A percentile compares a stretch with the other conserved stretches of the same genome.
Evolutionary conservation across 37 sponge, comb jelly and placozoan genomes (phyloP).

Genomic region (Sycon ciliatum): DNA sequence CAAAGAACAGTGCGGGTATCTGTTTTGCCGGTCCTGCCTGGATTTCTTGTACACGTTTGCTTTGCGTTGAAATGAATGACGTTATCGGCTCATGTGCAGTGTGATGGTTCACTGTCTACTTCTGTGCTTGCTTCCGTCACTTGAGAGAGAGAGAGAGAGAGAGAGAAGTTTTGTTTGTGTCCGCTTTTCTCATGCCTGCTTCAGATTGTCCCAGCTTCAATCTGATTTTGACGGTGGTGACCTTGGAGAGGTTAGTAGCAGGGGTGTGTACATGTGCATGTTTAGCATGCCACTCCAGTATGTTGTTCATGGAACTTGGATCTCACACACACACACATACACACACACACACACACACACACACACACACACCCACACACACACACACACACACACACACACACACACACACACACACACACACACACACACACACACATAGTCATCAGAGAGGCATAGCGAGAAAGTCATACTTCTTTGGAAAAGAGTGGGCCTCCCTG

Average conservation of each 20-base stretch:
- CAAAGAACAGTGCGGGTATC: too few species aligned
- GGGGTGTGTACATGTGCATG: not conserved
- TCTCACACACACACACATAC: conserved; percentile 5
- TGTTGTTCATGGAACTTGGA: not conserved
- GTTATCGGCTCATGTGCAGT: too few species aligned
- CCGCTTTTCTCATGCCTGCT: too few species aligned
- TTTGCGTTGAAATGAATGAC: too few species aligned
- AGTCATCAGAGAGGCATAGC: not conserved
- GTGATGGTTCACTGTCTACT: too few species aligned
- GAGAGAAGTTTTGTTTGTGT: conserved; percentile 2
- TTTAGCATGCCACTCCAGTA: not conserved
- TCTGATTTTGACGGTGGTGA: too few species aligned
- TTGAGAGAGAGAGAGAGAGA: not conserved
- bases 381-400: conserved; percentile 20
- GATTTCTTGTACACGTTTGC: too few species aligned
- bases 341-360: conserved; percentile 1
- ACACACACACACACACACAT: conserved; percentile 16
- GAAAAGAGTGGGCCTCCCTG: too few species aligned
- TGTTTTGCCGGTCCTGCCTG: too few species aligned
- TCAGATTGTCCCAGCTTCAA: too few species aligned
- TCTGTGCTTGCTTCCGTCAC: too few species aligned
- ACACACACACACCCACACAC: conserved; percentile 2
- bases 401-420: conserved; percentile 22
- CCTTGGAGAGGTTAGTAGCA: not conserved
- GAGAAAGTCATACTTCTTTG: too few species aligned